Evolutionary conservation across 2,797 vertebrate genomes (phyloP), one percentile per base, ranked within the genome.

Genomic region (Crocodylus rhombifer): DNA sequence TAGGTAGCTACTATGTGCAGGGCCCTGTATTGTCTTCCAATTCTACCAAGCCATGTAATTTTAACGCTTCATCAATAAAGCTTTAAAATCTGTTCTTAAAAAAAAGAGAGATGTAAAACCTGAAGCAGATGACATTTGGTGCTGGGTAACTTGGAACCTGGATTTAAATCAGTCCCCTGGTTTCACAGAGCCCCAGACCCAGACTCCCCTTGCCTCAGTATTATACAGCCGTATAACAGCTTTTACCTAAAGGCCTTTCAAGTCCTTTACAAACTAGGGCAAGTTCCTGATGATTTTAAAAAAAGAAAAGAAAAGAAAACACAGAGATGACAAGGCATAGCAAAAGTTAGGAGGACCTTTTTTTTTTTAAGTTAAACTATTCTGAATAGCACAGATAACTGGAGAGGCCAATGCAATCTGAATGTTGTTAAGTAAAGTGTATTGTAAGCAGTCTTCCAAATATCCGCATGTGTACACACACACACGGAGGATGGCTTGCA

Each of bases 401-500:
- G 73, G 84, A 89, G 57, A 86, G 90, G 63, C 10, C 36, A 85
- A 17, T 76, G 4, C 3, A 88, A 84, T 69, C 61, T 78, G 73
- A 67, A n/a, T 77, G 57, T 87, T 95, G 93, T 93, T 94, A 94
- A 91, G 91, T 90, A 80, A 90, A 80, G 58, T 5, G 4, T 88
- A 56, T 74, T 84, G 76, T 73, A 78, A 95, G 30, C 5, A 1
- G 14, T 87, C 80, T 88, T 89, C 86, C 91, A 95, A 95, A 93
- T 96, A 96, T 84, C 57, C 90, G 87, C 42, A 51, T 51, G 10
- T 51, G 42, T 51, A 51, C 10, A 51, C 42, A 51, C 56, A 17
- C 64, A 65, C 4, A n/a, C 42, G 42, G 42, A 51, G 10, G 10
- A 51, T 51, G 10, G 42, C 42, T 51, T 51, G 42, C 42, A 51